Conservation (phyloP, 2,888 invertebrate genomes). For the Sthenelais limicola region DNA sequence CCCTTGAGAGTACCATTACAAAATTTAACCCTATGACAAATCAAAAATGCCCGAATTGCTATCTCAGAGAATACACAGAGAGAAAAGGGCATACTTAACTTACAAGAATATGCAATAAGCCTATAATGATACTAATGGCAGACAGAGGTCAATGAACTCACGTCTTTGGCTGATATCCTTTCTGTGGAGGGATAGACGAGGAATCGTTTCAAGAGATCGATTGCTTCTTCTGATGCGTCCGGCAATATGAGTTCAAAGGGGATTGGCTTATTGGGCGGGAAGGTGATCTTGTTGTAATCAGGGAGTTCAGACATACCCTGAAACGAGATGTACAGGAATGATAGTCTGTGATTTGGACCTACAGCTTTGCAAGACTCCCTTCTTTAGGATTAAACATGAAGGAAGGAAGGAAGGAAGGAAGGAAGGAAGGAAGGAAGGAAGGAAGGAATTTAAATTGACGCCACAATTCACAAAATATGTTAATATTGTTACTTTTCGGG, state of each 20-base stretch:
- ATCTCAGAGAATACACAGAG: background rate
- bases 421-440: too few relatives aligned
- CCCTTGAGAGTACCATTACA: too few relatives aligned
- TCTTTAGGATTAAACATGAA: too few relatives aligned
- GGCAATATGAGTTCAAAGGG: constrained; percentile 87
- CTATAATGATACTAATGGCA: background rate
- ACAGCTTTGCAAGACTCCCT: too few relatives aligned
- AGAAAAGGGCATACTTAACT: background rate
- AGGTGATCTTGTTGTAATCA: constrained; percentile 95
- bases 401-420: too few relatives aligned
- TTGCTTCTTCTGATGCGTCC: constrained; percentile 81
- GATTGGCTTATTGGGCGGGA: constrained; percentile 85
- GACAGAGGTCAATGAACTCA: constrained; percentile 76
- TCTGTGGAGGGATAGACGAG: constrained; percentile 85
- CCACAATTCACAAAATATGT: too few relatives aligned
- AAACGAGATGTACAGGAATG: constrained; percentile 10
- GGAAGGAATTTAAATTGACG: too few relatives aligned
- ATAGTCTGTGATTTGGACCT: too few relatives aligned
- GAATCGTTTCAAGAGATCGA: constrained; percentile 84
- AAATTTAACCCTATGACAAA: too few relatives aligned
- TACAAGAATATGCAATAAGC: background rate
- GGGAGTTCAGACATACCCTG: constrained; percentile 80
- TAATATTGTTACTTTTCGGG: too few relatives aligned
- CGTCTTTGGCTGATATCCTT: constrained; percentile 80
- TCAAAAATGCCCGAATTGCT: background rate